Conservation (phyloP, 1,140 invertebrate species). For the Anastrepha ludens region DNA sequence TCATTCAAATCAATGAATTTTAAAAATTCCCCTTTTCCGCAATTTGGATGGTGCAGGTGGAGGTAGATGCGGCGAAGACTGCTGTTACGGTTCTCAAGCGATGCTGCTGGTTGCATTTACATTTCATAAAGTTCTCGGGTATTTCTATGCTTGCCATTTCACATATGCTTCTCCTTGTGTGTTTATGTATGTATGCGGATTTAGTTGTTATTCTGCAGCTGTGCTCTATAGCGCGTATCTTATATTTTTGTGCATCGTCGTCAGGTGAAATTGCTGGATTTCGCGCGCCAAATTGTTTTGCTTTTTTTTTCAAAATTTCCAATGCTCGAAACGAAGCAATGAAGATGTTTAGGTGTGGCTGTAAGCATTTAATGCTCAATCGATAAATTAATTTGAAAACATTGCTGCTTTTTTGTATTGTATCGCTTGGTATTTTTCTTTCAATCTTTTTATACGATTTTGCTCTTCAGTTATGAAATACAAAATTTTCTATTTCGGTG, state of each 20-base stretch:
- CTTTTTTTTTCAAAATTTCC: background rate
- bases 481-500: background rate
- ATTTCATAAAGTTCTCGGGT: background rate
- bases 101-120: conserved; percentile 13
- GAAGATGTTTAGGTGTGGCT: background rate
- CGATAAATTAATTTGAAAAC: conserved; percentile 6
- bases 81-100: background rate
- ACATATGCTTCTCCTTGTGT: background rate
- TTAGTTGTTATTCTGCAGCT: background rate
- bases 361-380: background rate
- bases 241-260: background rate
- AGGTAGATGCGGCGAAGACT: background rate
- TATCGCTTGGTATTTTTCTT: background rate
- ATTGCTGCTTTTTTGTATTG: background rate
- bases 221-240: background rate
- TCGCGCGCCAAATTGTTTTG: background rate
- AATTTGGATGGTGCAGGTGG: background rate
- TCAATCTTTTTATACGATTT: background rate
- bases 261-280: background rate
- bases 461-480: background rate
- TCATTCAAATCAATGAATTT: conserved; percentile 31
- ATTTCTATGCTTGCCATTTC: background rate
- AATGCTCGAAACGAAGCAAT: background rate
- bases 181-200: background rate
- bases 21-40: conserved; percentile 34